A percentile compares a stretch with the other conserved stretches of the same genome.
Conservation (phyloP, 1,140 invertebrate species). For the Bombus impatiens region DNA sequence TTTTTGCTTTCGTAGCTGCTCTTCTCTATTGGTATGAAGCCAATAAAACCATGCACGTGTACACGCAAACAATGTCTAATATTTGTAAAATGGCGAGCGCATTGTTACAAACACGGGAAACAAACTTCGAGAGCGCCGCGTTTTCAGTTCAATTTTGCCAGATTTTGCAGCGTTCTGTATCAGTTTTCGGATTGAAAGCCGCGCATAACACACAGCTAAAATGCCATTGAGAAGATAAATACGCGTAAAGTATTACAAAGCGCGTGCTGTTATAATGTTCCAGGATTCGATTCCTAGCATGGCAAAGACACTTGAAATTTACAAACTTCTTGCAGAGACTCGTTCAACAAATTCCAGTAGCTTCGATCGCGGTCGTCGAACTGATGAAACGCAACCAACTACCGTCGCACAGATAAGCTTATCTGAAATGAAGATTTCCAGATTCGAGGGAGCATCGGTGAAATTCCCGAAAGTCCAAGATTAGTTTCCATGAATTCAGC, state of each 20-base stretch:
- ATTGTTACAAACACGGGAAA: too few species aligned
- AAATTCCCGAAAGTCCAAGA: background rate
- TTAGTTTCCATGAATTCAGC: background rate
- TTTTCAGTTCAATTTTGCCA: background rate
- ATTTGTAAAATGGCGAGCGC: background rate
- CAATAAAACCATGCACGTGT: background rate
- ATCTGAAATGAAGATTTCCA: constrained; percentile 22
- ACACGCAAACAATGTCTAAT: background rate
- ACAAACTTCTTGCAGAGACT: too few species aligned
- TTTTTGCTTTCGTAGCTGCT: background rate
- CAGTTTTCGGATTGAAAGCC: too few species aligned
- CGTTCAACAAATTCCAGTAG: background rate
- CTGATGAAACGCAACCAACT: background rate
- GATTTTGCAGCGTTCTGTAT: background rate
- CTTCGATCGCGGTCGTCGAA: background rate
- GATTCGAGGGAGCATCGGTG: background rate
- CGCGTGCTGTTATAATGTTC: background rate
- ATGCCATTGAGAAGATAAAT: background rate
- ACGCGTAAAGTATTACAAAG: background rate
- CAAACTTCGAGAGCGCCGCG: background rate
- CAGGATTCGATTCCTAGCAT: background rate
- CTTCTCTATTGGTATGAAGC: background rate
- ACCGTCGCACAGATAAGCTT: background rate
- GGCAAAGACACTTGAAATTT: background rate
- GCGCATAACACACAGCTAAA: background rate